Conservation (phyloP, 1,140 invertebrate genomes). For the Drosophila ironensis region DNA sequence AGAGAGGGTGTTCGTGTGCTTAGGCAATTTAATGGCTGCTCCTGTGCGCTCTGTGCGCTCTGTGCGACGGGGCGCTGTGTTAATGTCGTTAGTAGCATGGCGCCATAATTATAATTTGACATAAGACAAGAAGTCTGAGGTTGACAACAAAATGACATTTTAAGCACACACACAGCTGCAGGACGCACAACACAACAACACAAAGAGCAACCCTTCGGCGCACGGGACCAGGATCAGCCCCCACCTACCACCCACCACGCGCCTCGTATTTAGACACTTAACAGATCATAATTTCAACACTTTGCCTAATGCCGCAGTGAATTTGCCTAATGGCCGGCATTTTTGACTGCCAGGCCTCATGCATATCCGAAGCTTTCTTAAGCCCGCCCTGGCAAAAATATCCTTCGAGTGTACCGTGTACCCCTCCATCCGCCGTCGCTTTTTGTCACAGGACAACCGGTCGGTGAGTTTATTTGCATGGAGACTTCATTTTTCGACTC, state of each 20-base stretch:
- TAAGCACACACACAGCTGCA: conserved; percentile 63
- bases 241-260: no score
- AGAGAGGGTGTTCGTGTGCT: conserved; percentile 55
- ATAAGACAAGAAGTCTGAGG: conserved; percentile 81
- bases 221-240: no score
- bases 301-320: conserved; percentile 60
- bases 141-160: conserved; percentile 82
- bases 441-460: background rate
- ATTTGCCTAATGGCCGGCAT: conserved; percentile 29
- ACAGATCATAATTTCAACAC: conserved; percentile 78
- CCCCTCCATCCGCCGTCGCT: background rate
- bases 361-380: conserved; percentile 6
- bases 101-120: conserved; percentile 81
- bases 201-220: background rate
- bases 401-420: background rate
- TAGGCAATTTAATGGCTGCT: conserved; percentile 73
- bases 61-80: conserved; percentile 20
- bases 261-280: conserved; percentile 76
- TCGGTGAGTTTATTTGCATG: conserved; percentile 19
- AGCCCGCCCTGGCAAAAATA: background rate
- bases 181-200: no score
- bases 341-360: conserved; percentile 13
- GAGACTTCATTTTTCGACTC: conserved; percentile 19
- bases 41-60: conserved; percentile 2
- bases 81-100: conserved; percentile 81